These are phyloP conservation scores for Drosophila murphyi DNA, from an alignment of 1,140 invertebrate species.

Conservation along the genomic window DNA sequence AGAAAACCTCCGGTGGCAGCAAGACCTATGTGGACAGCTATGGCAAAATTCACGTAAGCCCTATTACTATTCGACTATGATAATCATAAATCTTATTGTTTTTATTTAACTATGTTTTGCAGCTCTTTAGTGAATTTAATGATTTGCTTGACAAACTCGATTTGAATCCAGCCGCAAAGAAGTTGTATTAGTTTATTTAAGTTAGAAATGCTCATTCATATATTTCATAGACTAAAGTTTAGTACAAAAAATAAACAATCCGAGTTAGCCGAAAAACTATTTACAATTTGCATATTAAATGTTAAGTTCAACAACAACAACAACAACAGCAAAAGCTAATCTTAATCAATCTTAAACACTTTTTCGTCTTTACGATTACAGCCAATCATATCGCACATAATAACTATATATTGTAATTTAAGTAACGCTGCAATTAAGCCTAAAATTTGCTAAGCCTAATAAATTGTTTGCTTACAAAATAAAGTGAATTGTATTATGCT, in stretches of 20 bases:
- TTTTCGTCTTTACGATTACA: not conserved
- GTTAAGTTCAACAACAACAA: not conserved
- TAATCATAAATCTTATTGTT: conserved; percentile 7
- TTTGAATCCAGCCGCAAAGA: conserved; percentile 59
- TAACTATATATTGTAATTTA: not conserved
- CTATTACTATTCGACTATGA: conserved; percentile 14
- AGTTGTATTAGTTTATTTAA: conserved; percentile 63
- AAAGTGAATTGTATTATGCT: conserved; percentile 61
- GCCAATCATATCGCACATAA: conserved; percentile 7
- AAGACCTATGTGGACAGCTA: conserved; percentile 79
- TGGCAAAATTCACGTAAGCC: conserved; percentile 72
- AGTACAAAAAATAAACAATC: conserved; percentile 20
- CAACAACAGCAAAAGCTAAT: not conserved
- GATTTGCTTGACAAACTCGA: conserved; percentile 77
- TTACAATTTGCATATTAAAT: not conserved
- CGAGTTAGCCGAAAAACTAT: conserved; percentile 7
- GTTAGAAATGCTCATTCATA: conserved; percentile 32
- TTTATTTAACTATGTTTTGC: conserved; percentile 39
- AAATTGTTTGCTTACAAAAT: conserved; percentile 73
- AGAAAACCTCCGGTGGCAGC: conserved; percentile 68
- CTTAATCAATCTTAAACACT: not conserved
- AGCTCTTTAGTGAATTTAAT: conserved; percentile 82
- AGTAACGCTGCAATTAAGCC: not conserved
- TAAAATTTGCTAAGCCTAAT: conserved; percentile 53
- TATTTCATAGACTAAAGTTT: conserved; percentile 30